Base-by-base conservation (phyloP, 2,113 vertebrate genomes). In the Phrynosoma blainvillii region DNA sequence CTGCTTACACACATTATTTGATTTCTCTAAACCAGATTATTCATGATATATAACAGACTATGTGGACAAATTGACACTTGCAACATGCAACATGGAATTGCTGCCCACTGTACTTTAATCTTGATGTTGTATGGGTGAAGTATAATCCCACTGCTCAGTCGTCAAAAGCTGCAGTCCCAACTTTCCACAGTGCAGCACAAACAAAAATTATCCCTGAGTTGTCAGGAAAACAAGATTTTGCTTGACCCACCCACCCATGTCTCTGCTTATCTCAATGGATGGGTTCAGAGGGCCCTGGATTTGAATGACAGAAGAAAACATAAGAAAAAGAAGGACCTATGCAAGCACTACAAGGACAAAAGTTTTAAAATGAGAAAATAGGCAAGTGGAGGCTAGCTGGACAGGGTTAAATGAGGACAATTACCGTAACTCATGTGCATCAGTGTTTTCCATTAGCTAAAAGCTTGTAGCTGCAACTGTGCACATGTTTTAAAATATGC, bases 391-490 rank as follows among this genome's bases (percentile, higher is more conserved):
- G 81, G 25, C 36, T 62, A 42, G 56, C n/a, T 16, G 3, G 56
- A 23, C 14, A 66, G 36, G 36, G 36, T 85, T 77, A 85, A 85
- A 85, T 47, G 14, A 65, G 36, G 20, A 16, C n/a, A 59, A n/a
- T 13, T 42, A 66, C 30, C 23, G 23, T 65, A 65, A 32, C 30
- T 52, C 56, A 77, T 85, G 16, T 47, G 30, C 62, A 52, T 54
- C 82, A 85, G 13, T 68, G 30, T 20, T 79, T 78, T 66, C 59
- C 65, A 78, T 66, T 79, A 79, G 42, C 27, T 47, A 79, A 86
- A 79, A 79, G 42, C 11, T 23, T 66, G 12, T 23, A 66, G 30
- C n/a, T 86, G 27, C 27, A 78, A 52, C 10, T 68, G 42, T 66
- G 30, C 21, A 70, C 42, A 79, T 36, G 32, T 12, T 85, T 25